phyloP scores from a whole-genome alignment of 23 tunicate species.

The Styela clava region DNA sequence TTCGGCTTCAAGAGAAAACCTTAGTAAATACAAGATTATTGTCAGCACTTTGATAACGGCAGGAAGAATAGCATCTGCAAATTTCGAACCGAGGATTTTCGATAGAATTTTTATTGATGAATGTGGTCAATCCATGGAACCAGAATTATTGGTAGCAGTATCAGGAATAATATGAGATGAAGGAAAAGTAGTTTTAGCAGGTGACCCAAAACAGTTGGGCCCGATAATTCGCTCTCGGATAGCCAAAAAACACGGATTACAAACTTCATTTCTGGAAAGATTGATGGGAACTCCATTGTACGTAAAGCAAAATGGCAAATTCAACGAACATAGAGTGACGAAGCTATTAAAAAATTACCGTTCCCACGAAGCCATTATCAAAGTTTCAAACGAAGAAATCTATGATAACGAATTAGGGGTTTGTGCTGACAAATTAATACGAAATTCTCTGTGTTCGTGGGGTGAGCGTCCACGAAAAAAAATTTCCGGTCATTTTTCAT shows the following conservation, averaged over 20 bases:
- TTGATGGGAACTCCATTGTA: slow-evolving; percentile 18
- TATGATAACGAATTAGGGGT: slow-evolving; percentile 53
- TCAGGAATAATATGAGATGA: slow-evolving; percentile 32
- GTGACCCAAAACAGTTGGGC: slow-evolving; percentile 75
- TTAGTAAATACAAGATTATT: slow-evolving; percentile 27
- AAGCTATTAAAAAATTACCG: slow-evolving; percentile 67
- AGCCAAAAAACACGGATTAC: slow-evolving; percentile 36
- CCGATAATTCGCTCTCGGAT: slow-evolving; percentile 41
- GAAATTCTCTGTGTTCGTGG: slow-evolving; percentile 45
- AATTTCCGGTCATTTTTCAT: slow-evolving; percentile 64
- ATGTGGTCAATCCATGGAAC: slow-evolving; percentile 74
- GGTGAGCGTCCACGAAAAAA: slow-evolving; percentile 34
- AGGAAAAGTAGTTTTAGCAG: slow-evolving; percentile 65
- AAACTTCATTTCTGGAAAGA: slow-evolving; percentile 47
- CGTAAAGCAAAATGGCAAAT: not conserved
- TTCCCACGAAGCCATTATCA: slow-evolving; percentile 53
- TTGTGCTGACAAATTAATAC: slow-evolving; percentile 42
- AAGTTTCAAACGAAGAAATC: slow-evolving; percentile 50
- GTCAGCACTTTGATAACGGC: slow-evolving; percentile 60
- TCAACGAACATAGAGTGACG: slow-evolving; percentile 36
- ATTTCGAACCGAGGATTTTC: slow-evolving; percentile 39
- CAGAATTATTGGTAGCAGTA: slow-evolving; percentile 71
- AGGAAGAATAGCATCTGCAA: slow-evolving; percentile 48
- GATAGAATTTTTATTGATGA: slow-evolving; percentile 77
- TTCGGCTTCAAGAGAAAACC: slow-evolving; percentile 23